Base-by-base conservation (phyloP, 1,140 invertebrate genomes). In the Drosophila arizonae region DNA sequence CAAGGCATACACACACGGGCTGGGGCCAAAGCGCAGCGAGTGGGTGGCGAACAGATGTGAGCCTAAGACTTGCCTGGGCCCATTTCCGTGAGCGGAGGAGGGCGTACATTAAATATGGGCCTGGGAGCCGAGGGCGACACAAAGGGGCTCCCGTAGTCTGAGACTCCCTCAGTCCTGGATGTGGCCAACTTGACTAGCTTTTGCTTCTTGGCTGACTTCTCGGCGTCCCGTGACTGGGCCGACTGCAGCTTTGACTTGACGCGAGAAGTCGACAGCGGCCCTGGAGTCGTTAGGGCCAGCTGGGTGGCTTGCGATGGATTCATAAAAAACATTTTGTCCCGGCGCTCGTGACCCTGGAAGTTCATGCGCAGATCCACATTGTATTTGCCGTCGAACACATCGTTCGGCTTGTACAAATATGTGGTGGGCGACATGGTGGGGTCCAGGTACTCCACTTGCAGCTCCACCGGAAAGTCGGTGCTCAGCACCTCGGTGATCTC, bases 261-360 rank as follows among this genome's bases (percentile, higher is more conserved):
- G 24, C 13, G n/a, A 9, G 1, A 1, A 3, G 15, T 55, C 52
- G 10, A 3, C 1, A 24, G 39, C 51, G 21, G 1, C 3, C 24
- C 1, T 9, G 67, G 17, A 2, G 58, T 6, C 0, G 30, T 24
- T 1, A 87, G 73, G 3, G 46, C 74, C 0, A 68, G 21, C 15
- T 71, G 52, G 79, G 74, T 68, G 0, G 10, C 26, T 6, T 55
- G 15, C 17, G 84, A 52, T 3, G 82, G 82, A 74, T 88, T 87
- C 21, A 87, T 75, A 17, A 87, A 87, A 28, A 77, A 76, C 82
- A 87, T 87, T 26, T 79, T 79, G 15, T 87, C 82, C 11, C n/a
- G 6, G 4, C 61, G 41, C 69, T 87, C 84, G 10, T 87, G 84
- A 3, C 69, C 61, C 21, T 56, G 48, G 17, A 78, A 72, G 10